phyloP scores from a whole-genome alignment of 2,113 vertebrate species.

The Lasiurus cinereus region DNA sequence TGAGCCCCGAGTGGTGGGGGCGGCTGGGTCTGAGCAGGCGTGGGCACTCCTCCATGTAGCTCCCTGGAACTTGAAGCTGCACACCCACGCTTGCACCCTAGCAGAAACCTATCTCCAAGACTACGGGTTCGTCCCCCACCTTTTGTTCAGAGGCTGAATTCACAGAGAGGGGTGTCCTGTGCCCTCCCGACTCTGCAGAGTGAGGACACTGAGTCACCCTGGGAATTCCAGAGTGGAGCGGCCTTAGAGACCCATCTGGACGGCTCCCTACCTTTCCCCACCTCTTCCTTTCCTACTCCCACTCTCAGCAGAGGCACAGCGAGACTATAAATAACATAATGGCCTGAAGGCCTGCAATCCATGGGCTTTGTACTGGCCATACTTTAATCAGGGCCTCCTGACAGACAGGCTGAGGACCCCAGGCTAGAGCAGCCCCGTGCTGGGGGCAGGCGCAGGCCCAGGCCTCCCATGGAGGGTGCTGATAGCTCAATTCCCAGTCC shows the following conservation, averaged over 20 bases:
- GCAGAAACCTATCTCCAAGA: neutral
- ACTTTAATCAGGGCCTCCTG: conserved; percentile 50
- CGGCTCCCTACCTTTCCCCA: neutral
- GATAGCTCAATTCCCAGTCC: conserved; percentile 68
- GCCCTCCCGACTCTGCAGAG: neutral
- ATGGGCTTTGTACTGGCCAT: neutral
- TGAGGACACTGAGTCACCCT: neutral
- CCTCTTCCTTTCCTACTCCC: neutral
- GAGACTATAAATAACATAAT: conserved; percentile 27
- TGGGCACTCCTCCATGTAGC: rapidly evolving
- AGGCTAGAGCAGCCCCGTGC: neutral
- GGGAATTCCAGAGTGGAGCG: neutral
- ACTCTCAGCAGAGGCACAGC: neutral
- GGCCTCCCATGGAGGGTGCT: neutral
- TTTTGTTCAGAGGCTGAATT: conserved; percentile 3
- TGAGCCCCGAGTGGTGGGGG: neutral
- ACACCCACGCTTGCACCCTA: neutral
- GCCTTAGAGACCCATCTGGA: neutral
- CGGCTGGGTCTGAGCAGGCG: neutral
- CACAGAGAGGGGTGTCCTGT: neutral
- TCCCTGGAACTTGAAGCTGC: neutral
- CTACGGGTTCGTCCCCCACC: neutral
- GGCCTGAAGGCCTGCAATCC: neutral
- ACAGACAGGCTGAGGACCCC: neutral
- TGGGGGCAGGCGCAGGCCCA: neutral